Evolutionary conservation across 2,888 invertebrate genomes (phyloP), one percentile per base, ranked within the genome.

Genomic region (Stratiomys singularior): DNA sequence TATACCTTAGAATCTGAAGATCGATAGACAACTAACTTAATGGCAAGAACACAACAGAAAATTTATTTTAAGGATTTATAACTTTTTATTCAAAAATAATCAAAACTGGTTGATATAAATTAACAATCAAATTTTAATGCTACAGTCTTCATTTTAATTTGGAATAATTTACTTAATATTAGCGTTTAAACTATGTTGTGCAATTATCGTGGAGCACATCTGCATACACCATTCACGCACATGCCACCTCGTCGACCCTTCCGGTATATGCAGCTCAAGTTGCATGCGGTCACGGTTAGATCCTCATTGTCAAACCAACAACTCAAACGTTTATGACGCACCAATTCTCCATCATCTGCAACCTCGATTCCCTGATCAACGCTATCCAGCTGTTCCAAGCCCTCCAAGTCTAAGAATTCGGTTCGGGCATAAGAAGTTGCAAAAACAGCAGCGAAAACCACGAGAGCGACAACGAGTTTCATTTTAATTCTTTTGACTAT

Each of bases 321-420:
- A 21, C 46, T 69, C 25, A 69, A 13, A 23, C 69, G 69, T 27
- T 69, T 69, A 15, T 69, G 69, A 3, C 69, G 69, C 9, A 69
- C 69, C 23, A 69, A 15, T 1, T 69, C 47, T 13, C 21, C 69
- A 46, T 47, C 69, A 25, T n/a, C 23, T 7, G 47, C 21, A 23
- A n/a, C n/a, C 5, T 30, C 66, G 1, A 23, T 18, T 2, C 23
- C 28, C 27, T 37, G 37, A 9, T 27, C 15, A 25, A 63, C 1
- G 11, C 9, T 11, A 5, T 64, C 28, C 64, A 30, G 28, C 15
- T 64, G 13, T 4, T 46, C 47, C 13, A 47, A 21, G 2, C 5
- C 27, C 15, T 46, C 47, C 69, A 47, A 69, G 11, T 47, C 66
- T 4, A 60, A 7, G 13, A 1, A 5, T 25, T 60, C 58, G 4